Evolutionary conservation across 2,113 vertebrate genomes (phyloP), one percentile per base, ranked within the genome.

Genomic region (Columba janthina): DNA sequence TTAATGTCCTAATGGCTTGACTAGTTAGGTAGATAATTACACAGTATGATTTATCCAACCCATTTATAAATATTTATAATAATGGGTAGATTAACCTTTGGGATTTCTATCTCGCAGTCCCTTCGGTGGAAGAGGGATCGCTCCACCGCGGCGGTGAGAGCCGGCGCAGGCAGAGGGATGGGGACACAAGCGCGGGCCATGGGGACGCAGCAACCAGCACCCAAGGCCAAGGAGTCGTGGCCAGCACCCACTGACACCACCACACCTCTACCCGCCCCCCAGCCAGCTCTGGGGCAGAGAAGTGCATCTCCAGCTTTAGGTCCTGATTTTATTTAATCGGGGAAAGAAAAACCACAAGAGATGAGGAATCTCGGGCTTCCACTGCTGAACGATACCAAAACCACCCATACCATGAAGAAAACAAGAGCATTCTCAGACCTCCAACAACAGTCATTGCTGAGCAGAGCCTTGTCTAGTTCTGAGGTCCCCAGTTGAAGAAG

Each of bases 51-150:
- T 97, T 97, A 97, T 97, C 97, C 97, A 97, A 88, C 95, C 97
- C 96, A 97, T 97, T 97, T 97, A 97, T 97, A 97, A 97, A 97
- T 97, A 97, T 97, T 97, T 97, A 97, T 97, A 97, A 97, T 97
- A 97, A 97, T 97, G 97, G 97, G 95, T 96, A 97, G 95, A 97
- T 97, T 97, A 97, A 97, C 97, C 97, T 97, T 97, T 96, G 96
- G 95, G 95, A 97, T 96, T 97, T 96, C 95, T 96, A 86, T 73
- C 96, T 26, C 11, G 62, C 92, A 93, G 50, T 42, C 89, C 95
- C 85, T 90, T 97, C 6, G 28, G 94, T 54, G 90, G 58, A 36
- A 84, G 83, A 42, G 75, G 88, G 88, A 95, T 89, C 74, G 9
- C 89, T 89, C 88, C 92, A 46, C 21, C 3, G 51, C 58, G 8